Base-by-base conservation (phyloP, 2,113 vertebrate genomes). In the Gymnocephalus cernua region DNA sequence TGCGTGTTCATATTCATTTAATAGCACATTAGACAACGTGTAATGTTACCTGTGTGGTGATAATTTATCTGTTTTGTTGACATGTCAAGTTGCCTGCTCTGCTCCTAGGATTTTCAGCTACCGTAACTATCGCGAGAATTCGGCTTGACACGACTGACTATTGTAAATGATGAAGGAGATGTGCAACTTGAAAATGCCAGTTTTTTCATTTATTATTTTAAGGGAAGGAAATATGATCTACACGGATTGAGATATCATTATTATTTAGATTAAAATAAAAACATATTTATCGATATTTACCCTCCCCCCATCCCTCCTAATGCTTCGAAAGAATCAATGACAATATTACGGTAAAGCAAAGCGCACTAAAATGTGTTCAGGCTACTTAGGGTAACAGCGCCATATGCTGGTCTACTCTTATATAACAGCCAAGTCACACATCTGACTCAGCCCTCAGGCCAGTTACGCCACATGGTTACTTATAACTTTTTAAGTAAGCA, bases 61-160 rank as follows among this genome's bases (percentile, higher is more conserved):
- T 72, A 75, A 87, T 86, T 81, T 78, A 58, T 89, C 82, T 82
- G 80, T 85, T 92, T 89, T 91, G 91, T 89, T 92, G 90, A 91
- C 93, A 93, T 92, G 78, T 77, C 75, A 85, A 90, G 62, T 83
- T 80, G 64, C 73, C 65, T 65, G 79, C 73, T 82, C 80, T 77
- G 88, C 64, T 88, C n/a, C 63, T 35, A 12, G 69, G 48, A 76
- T 35, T 77, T 82, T 47, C 87, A 77, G 81, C 80, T 68, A 64
- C 65, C 66, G 29, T 44, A 74, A 68, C 18, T 88, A 86, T 92
- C 94, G 92, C 94, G 94, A 93, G 88, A 92, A 0, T 44, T 61
- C 11, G 0, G 3, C 7, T 4, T 6, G 19, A 53, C 32, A 59
- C 4, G 53, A 45, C n/a, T 69, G 4, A 1, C 4, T 44, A 67